Evolutionary conservation across 2,888 invertebrate species (phyloP), one percentile per base, ranked within the genome.

Genomic region (Tinea trinotella): DNA sequence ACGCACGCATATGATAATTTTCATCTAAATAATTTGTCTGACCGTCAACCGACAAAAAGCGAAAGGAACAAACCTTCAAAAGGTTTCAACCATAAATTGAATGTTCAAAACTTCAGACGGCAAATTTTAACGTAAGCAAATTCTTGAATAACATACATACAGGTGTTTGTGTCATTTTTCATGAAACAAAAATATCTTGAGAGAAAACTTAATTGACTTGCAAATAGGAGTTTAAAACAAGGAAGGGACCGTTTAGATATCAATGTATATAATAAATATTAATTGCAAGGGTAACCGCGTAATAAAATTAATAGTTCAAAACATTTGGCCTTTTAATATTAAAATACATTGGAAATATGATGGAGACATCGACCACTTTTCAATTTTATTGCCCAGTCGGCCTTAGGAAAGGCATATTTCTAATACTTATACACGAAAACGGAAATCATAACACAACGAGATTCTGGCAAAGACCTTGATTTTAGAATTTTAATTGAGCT

Each of bases 281-380:
- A 59, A 60, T 68, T 59, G 70, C 82, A 82, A 84, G 83, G 83
- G 76, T 75, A 82, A 82, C 80, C 63, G 64, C 77, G 67, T 76
- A 71, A 83, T 83, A 76, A 80, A 83, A 75, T 69, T 71, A 74
- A 76, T 77, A 75, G 69, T 15, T 68, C 70, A 67, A 73, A 76
- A 72, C 68, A 66, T 69, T 59, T 73, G 79, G 74, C 79, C 79
- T 84, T 70, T 70, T 67, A 65, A 65, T 61, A 66, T 63, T 63
- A 73, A 72, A 74, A 72, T 68, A 76, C 69, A 68, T 71, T 67
- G 66, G 62, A 65, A 54, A 65, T 66, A 63, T 73, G 71, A 71
- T 70, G 67, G 76, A 75, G 77, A 74, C 64, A 74, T 66, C 62
- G 65, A 71, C 66, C 67, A 67, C 72, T 76, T 80, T 76, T 78